A percentile compares a stretch with the other conserved stretches of the same genome.
Evolutionary conservation across 35 echinoderm and acorn worm species (phyloP).

Genomic region (Heliocidaris erythrogramma): DNA sequence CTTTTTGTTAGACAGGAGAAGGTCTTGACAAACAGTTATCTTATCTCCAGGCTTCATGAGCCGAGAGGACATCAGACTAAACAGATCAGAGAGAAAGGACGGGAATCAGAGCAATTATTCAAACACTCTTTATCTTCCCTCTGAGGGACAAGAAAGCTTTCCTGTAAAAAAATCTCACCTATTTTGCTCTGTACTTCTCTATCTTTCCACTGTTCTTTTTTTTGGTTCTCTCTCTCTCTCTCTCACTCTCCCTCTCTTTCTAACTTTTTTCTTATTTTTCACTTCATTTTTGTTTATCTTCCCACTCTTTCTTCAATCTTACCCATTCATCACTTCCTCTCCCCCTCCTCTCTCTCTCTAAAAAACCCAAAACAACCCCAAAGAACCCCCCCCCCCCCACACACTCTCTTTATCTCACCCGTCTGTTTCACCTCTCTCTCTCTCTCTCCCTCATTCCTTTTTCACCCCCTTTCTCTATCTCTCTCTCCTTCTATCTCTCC

Average conservation of each 20-base stretch:
- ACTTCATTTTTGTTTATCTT: neutral
- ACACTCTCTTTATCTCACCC: neutral
- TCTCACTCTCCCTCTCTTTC: neutral
- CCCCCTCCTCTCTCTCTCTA: neutral
- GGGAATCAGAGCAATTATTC: constrained; percentile 20
- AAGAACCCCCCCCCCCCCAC: no score
- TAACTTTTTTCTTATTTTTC: neutral
- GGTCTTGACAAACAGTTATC: constrained; percentile 25
- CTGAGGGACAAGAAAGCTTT: neutral
- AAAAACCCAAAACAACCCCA: no score
- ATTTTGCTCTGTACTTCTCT: neutral
- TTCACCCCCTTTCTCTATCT: no score
- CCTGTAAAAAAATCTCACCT: neutral
- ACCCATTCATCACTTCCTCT: neutral
- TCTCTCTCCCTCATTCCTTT: neutral
- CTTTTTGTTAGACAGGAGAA: neutral
- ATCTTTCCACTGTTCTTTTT: neutral
- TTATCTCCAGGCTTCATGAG: constrained; percentile 5
- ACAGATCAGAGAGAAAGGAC: neutral
- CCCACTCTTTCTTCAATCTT: neutral
- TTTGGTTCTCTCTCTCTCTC: neutral
- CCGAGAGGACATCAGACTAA: constrained; percentile 31
- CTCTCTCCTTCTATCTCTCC: neutral
- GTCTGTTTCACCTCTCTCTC: no score
- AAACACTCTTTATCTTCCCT: constrained; percentile 6